Conservation (phyloP, 1,140 invertebrate genomes). For the Neotoxoptera formosana region DNA sequence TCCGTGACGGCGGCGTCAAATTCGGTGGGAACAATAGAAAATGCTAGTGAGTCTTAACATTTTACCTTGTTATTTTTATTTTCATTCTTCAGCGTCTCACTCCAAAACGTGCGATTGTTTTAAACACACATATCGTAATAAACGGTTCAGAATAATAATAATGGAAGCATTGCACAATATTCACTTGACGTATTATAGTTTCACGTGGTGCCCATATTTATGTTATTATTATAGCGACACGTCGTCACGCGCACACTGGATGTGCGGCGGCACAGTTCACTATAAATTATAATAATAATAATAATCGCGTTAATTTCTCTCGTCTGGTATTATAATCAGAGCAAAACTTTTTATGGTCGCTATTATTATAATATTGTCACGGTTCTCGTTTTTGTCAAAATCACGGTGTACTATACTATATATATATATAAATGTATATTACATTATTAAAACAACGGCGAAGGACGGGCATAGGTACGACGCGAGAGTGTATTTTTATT, state of each 20-base stretch:
- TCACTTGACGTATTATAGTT: background rate
- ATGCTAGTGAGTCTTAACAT: constrained; percentile 81
- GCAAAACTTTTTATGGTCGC: constrained; percentile 22
- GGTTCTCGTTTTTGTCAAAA: background rate
- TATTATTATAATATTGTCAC: background rate
- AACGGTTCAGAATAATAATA: background rate
- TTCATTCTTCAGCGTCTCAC: background rate
- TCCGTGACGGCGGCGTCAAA: constrained; percentile 61
- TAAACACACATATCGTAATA: background rate
- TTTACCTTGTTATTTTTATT: background rate
- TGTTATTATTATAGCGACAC: background rate
- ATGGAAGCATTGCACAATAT: background rate
- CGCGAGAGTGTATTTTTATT: background rate
- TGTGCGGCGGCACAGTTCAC: constrained; percentile 30
- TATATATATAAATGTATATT: background rate
- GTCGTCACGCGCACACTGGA: background rate
- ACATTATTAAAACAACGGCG: background rate
- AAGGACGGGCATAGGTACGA: background rate
- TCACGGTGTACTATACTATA: background rate
- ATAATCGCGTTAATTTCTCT: constrained; percentile 48
- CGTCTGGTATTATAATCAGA: constrained; percentile 14
- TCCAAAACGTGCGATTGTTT: background rate
- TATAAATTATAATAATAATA: constrained; percentile 1
- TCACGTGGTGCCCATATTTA: background rate
- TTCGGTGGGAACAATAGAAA: constrained; percentile 72